phyloP scores from a whole-genome alignment of 2,797 vertebrate genomes.

The Neosilurus mollespiculum region DNA sequence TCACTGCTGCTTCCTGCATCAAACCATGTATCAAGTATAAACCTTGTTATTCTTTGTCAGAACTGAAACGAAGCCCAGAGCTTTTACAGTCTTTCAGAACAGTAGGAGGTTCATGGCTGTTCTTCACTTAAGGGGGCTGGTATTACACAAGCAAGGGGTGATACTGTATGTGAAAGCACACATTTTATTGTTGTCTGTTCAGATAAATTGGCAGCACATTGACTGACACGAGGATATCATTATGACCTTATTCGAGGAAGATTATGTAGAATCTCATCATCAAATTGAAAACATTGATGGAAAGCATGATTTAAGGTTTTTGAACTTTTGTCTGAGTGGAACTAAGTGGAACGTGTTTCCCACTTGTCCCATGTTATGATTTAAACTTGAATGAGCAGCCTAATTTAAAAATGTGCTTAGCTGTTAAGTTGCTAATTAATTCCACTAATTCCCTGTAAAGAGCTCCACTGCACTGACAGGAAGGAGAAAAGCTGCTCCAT shows the following conservation, averaged over 20 bases:
- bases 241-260: neutral
- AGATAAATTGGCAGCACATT: neutral
- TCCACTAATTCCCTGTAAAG: conserved; percentile 3
- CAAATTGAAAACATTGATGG: conserved; percentile 1
- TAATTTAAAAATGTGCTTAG: neutral
- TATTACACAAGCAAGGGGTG: conserved; percentile 1
- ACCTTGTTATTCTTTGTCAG: conserved; percentile 4
- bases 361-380: neutral
- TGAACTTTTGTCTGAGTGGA: neutral
- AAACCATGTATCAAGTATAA: neutral
- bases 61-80: neutral
- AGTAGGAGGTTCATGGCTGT: neutral
- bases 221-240: neutral
- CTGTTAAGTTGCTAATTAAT: conserved; percentile 9
- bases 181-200: neutral
- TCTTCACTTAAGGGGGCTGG: conserved; percentile 1
- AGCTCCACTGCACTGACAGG: neutral
- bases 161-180: neutral
- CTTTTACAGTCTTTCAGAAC: conserved; percentile 1
- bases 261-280: neutral
- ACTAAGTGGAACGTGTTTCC: neutral
- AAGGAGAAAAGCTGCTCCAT: conserved; percentile 3
- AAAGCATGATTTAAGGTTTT: conserved; percentile 6
- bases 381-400: neutral
- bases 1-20: neutral